Percentiles rank a stretch among this genome's conserved stretches.
Conservation (phyloP, 2,888 invertebrate species). For the Liopterus haemorrhoidalis region DNA sequence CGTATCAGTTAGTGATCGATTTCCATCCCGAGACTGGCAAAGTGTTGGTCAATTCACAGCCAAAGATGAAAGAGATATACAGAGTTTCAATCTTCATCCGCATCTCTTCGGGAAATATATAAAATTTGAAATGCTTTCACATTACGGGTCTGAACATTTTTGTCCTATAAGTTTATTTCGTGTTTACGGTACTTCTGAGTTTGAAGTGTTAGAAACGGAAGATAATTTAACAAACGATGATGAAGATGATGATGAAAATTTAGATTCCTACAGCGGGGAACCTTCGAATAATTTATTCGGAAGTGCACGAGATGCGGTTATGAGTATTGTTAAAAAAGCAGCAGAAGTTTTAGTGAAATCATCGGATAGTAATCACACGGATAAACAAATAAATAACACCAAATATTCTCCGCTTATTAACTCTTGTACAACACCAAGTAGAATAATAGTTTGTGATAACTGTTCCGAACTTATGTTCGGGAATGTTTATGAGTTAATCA, state of each 20-base stretch:
- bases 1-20: slow-evolving; percentile 81
- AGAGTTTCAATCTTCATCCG: slow-evolving; percentile 75
- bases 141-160: slow-evolving; percentile 95
- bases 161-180: slow-evolving; percentile 95
- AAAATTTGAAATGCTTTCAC: slow-evolving; percentile 85
- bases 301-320: slow-evolving; percentile 83
- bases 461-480: slow-evolving; percentile 67
- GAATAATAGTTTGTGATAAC: slow-evolving; percentile 66
- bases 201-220: slow-evolving; percentile 81
- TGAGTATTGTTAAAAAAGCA: slow-evolving; percentile 88
- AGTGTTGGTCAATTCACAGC: slow-evolving; percentile 82
- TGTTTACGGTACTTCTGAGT: slow-evolving; percentile 89
- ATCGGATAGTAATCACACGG: slow-evolving; percentile 59
- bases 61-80: slow-evolving; percentile 78
- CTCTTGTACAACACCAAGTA: slow-evolving; percentile 66
- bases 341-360: slow-evolving; percentile 75
- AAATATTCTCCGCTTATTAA: slow-evolving; percentile 34
- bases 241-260: slow-evolving; percentile 56
- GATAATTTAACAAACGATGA: slow-evolving; percentile 64
- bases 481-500: slow-evolving; percentile 66
- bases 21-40: slow-evolving; percentile 88
- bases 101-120: slow-evolving; percentile 84
- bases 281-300: slow-evolving; percentile 70
- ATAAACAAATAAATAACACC: slow-evolving; percentile 46
- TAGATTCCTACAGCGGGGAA: slow-evolving; percentile 52